Evolutionary conservation across 2,797 vertebrate species (phyloP).

Genomic region (Microhierax caerulescens): DNA sequence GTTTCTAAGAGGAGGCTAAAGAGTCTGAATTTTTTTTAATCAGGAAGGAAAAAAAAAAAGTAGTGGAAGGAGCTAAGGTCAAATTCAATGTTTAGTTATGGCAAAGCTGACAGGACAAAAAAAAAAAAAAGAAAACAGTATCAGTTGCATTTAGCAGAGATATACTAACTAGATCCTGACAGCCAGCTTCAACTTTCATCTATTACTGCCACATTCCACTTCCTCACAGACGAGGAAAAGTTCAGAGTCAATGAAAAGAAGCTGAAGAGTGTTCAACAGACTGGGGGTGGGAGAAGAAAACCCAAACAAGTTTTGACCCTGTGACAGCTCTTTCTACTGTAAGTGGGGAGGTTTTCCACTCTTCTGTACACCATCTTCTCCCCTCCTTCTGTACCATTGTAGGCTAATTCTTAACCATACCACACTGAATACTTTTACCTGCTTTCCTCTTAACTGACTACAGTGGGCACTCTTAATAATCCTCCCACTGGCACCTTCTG

Average conservation of each 20-base stretch:
- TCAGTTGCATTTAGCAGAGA: neutral
- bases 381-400: neutral
- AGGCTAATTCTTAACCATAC: neutral
- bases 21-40: neutral
- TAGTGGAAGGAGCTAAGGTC: neutral
- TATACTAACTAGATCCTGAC: neutral
- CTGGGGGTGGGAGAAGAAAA: neutral
- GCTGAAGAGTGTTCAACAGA: neutral
- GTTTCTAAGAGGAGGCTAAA: neutral
- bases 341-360: neutral
- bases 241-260: neutral
- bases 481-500: neutral
- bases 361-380: neutral
- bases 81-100: neutral
- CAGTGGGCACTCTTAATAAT: neutral
- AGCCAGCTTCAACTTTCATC: neutral
- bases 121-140: neutral
- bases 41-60: neutral
- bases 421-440: neutral
- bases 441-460: neutral
- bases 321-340: neutral
- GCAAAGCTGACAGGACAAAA: neutral
- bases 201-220: neutral
- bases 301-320: neutral
- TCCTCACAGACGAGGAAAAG: neutral